Evolutionary conservation across 2,113 vertebrate species (phyloP), one percentile per base, ranked within the genome.

Genomic region (Cottus gobio): DNA sequence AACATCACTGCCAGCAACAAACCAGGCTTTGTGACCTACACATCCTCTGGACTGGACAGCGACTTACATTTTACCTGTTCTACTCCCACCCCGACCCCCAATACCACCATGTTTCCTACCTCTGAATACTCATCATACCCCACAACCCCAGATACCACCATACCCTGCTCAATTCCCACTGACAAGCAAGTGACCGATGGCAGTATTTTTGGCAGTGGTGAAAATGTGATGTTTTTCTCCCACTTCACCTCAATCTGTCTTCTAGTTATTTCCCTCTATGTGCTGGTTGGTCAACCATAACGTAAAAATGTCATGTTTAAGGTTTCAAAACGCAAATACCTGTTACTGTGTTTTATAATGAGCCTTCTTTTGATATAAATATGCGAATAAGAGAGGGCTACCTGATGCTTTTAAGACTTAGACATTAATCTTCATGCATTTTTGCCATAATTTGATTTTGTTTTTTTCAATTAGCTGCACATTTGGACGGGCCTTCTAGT

Each of bases 1-100:
- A 20, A 7, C 7, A 8, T 31, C 1, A 50, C 77, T 2, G 42
- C 10, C 1, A 34, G 2, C 30, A 34, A 18, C 63, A 0, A 0
- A 1, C 60, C 81, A 0, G 86, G 86, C 12, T 92, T 92, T 6
- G 42, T 92, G 5, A 10, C 5, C 9, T 82, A 71, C 75, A 46
- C 0, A 0, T 80, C 82, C 0, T 0, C 26, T 0, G 87, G 83
- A 7, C 0, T 1, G 0, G 71, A 91, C 54, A 18, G 5, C 0
- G 84, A 88, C 52, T 1, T 3, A 0, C 3, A 11, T 39, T 71
- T 60, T 7, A 18, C 0, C 5, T 91, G 86, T 13, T 6, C 64
- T 9, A 56, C 50, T n/a, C 10, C 50, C 50, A 9, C 12, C 13
- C 1, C 3, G 11, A 2, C 1, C 24, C 28, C 16, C 16, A 46